Percentiles rank a stretch among this genome's conserved stretches.
Evolutionary conservation across 2,797 vertebrate species (phyloP).

Genomic region (Typhlichthys subterraneus): DNA sequence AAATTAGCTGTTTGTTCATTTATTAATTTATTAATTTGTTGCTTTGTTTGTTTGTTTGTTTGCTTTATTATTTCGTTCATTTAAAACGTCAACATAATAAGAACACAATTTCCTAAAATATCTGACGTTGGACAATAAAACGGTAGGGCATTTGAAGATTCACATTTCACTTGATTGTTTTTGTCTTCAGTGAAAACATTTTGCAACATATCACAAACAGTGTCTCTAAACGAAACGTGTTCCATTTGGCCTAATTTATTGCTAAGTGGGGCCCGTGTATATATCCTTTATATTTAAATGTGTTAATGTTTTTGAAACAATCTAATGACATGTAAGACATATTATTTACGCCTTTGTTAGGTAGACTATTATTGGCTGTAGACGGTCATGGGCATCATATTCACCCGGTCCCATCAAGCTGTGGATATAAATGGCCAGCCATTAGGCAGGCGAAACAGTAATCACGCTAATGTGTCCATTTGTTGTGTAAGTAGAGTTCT

Average conservation of each 20-base stretch:
- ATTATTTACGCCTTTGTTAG: slow-evolving; percentile 60
- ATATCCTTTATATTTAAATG: slow-evolving; percentile 45
- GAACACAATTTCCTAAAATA: too few relatives aligned
- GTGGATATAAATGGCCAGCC: slow-evolving; percentile 73
- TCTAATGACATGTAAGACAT: slow-evolving; percentile 71
- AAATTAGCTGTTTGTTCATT: too few relatives aligned
- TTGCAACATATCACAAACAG: too few relatives aligned
- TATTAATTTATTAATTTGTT: too few relatives aligned
- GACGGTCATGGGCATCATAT: slow-evolving; percentile 72
- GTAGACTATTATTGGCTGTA: slow-evolving; percentile 56
- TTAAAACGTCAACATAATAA: too few relatives aligned
- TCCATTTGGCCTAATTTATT: slow-evolving; percentile 53
- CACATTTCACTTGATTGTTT: neutral
- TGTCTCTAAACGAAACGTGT: slow-evolving; percentile 30
- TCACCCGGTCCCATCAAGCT: slow-evolving; percentile 66
- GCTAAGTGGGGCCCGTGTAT: slow-evolving; percentile 64
- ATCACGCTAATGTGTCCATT: slow-evolving; percentile 81
- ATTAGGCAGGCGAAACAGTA: slow-evolving; percentile 79
- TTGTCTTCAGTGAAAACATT: slow-evolving; percentile 12
- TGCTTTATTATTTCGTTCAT: too few relatives aligned
- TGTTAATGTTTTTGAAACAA: slow-evolving; percentile 58
- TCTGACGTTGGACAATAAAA: neutral
- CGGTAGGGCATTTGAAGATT: neutral
- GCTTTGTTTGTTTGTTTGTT: too few relatives aligned
- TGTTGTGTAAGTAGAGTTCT: slow-evolving; percentile 81